Percentiles rank a stretch among this genome's conserved stretches.
Conservation (phyloP, 2,797 vertebrate species). For the Enteromius fasciolatus region DNA sequence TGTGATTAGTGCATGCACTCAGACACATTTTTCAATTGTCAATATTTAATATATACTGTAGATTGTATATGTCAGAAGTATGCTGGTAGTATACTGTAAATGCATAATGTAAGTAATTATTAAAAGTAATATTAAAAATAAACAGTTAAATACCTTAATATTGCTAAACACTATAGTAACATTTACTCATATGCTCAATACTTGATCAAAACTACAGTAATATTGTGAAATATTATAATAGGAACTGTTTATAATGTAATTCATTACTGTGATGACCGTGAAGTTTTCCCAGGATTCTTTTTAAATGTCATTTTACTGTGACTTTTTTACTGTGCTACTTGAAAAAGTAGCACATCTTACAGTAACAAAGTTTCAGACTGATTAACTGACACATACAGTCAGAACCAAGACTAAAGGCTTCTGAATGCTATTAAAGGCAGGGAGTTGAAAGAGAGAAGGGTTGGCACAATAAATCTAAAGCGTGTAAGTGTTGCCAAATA, state of each 20-base stretch:
- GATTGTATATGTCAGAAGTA: neutral
- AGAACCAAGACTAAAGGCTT: too few relatives aligned
- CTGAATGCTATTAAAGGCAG: neutral
- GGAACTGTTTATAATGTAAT: neutral
- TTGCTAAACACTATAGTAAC: neutral
- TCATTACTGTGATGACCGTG: too few relatives aligned
- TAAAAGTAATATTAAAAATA: neutral
- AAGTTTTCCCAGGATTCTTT: neutral
- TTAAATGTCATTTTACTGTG: neutral
- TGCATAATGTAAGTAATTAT: neutral
- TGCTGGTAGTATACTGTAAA: neutral
- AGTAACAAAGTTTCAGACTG: neutral
- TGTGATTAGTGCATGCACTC: conserved; percentile 1
- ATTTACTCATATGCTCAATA: neutral
- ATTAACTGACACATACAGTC: neutral
- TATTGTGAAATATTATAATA: neutral
- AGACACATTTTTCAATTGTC: neutral
- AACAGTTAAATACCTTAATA: neutral
- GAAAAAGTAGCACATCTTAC: neutral
- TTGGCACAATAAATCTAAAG: neutral
- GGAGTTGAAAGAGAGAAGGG: neutral
- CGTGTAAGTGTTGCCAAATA: neutral
- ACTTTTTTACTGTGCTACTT: too few relatives aligned
- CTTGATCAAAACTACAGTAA: neutral
- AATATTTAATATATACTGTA: neutral